Conservation (phyloP, 1,140 invertebrate species). For the Adelges cooleyi region DNA sequence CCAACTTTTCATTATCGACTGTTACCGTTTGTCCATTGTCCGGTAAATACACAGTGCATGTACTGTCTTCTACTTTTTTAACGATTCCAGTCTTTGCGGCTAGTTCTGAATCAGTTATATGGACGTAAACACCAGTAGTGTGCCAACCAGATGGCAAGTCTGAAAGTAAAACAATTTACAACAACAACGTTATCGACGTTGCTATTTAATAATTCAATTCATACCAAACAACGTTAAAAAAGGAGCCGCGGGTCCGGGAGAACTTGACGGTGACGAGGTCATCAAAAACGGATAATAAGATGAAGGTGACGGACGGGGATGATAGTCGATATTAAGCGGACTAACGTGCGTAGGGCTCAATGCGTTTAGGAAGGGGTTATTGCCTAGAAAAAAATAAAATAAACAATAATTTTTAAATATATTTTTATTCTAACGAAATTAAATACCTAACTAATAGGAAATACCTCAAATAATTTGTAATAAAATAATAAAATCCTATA, state of each 20-base stretch:
- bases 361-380: no score
- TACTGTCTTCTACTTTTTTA: conserved; percentile 56
- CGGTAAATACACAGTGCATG: conserved; percentile 17
- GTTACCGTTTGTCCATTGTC: conserved; percentile 52
- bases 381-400: no score
- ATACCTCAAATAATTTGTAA: background rate
- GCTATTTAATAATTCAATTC: background rate
- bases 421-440: no score
- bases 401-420: no score
- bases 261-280: conserved; percentile 7
- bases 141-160: conserved; percentile 62
- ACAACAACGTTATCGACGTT: background rate
- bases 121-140: conserved; percentile 77
- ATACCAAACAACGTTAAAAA: conserved; percentile 15
- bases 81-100: conserved; percentile 80
- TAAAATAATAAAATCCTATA: background rate
- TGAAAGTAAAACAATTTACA: background rate
- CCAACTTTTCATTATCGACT: conserved; percentile 64
- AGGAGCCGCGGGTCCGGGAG: conserved; percentile 15
- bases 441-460: conserved; percentile 45
- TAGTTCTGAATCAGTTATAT: conserved; percentile 68
- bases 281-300: conserved; percentile 14
- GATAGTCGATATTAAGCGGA: background rate
- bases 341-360: no score
- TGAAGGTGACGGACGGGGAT: conserved; percentile 9